These are phyloP conservation scores for Chironex yamaguchii DNA, from an alignment of 30 jellyfish, hydroid and myxozoan species.

Conservation along the genomic window DNA sequence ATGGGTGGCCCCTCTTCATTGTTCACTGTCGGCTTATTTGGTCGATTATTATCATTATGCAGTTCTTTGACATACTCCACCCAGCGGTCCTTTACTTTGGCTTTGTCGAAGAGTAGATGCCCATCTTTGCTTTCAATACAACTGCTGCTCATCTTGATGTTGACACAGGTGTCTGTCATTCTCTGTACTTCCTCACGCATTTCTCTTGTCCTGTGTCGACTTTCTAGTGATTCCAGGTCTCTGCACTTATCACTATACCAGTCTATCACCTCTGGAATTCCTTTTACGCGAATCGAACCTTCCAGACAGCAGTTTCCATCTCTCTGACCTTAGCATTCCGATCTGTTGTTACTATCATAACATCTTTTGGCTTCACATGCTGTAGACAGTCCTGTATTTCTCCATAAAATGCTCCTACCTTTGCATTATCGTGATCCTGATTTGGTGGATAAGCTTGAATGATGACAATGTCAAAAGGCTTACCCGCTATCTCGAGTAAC, in stretches of 20 bases:
- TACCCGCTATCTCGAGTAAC: too few relatives aligned
- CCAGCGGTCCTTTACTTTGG: neutral
- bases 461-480: too few relatives aligned
- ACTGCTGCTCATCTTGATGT: too few relatives aligned
- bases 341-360: too few relatives aligned
- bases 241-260: neutral
- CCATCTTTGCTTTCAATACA: too few relatives aligned
- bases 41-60: neutral
- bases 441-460: too few relatives aligned
- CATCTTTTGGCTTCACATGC: too few relatives aligned
- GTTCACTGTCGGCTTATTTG: neutral
- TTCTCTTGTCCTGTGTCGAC: neutral
- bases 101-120: neutral
- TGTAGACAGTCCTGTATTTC: too few relatives aligned
- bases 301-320: too few relatives aligned
- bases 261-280: neutral
- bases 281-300: too few relatives aligned
- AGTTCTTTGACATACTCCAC: neutral
- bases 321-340: too few relatives aligned
- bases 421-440: conserved; percentile 14
- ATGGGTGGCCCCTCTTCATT: conserved; percentile 11
- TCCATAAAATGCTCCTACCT: neutral
- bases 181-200: neutral
- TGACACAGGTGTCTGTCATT: neutral
- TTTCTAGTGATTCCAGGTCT: conserved; percentile 3